Evolutionary conservation across 2,113 vertebrate genomes (phyloP).

Genomic region (Cavia porcellus): DNA sequence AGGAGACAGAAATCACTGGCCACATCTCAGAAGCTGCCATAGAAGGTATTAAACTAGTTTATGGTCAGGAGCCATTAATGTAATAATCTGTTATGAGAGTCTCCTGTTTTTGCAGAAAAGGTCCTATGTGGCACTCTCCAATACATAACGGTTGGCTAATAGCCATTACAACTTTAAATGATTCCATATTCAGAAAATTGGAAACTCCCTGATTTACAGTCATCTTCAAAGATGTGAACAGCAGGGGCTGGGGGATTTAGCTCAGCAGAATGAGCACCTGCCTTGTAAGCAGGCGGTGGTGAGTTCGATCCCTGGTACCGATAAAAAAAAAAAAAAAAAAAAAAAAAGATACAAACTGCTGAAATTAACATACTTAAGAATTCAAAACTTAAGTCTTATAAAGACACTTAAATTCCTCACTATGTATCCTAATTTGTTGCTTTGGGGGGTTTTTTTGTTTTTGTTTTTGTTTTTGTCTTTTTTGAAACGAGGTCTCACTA

Average conservation of each 20-base stretch:
- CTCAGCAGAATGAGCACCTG: no score
- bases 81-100: neutral
- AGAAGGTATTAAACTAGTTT: neutral
- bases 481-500: no score
- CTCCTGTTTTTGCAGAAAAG: slow-evolving; percentile 27
- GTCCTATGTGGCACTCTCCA: neutral
- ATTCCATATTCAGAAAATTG: neutral
- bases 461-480: no score
- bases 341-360: neutral
- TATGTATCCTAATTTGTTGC: neutral
- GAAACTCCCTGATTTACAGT: neutral
- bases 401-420: neutral
- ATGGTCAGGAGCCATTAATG: neutral
- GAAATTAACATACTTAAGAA: slow-evolving; percentile 37
- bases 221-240: neutral
- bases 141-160: neutral
- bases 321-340: no score
- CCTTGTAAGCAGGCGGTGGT: no score
- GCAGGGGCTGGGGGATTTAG: neutral
- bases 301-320: no score
- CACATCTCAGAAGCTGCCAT: slow-evolving; percentile 13
- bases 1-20: neutral
- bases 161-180: neutral
- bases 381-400: slow-evolving; percentile 15
- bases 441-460: no score